phyloP scores from a whole-genome alignment of 2,888 invertebrate species.

The Eilema griseolum region DNA sequence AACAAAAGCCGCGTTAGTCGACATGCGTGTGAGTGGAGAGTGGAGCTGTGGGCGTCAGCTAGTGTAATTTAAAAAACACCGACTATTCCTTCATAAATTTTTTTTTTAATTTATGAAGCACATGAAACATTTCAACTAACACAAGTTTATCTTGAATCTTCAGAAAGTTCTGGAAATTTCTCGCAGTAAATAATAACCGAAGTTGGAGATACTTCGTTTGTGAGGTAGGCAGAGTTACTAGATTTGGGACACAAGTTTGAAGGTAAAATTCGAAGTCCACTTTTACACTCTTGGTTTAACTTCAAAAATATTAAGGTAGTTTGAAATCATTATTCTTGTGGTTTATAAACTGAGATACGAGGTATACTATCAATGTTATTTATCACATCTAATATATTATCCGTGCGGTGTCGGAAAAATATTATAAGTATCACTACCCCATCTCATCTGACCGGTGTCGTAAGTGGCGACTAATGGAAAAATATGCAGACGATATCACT shows the following conservation, averaged over 20 bases:
- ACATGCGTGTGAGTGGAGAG: no score
- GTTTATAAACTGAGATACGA: no score
- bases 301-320: neutral
- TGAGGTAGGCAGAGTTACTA: neutral
- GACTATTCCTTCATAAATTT: neutral
- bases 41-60: no score
- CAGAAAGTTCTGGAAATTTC: neutral
- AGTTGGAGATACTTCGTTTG: neutral
- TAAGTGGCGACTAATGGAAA: no score
- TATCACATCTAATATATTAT: no score
- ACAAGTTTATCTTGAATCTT: slow-evolving; percentile 2
- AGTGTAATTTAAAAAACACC: no score
- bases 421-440: no score
- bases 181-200: slow-evolving; percentile 8
- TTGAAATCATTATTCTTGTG: neutral
- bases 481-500: no score
- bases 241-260: neutral
- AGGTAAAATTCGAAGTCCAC: neutral
- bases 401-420: no score
- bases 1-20: no score
- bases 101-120: neutral
- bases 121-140: neutral
- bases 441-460: no score
- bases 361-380: no score
- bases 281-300: neutral